Evolutionary conservation across 2,888 invertebrate species (phyloP), one percentile per base, ranked within the genome.

Genomic region (Diachrysia chrysitis): DNA sequence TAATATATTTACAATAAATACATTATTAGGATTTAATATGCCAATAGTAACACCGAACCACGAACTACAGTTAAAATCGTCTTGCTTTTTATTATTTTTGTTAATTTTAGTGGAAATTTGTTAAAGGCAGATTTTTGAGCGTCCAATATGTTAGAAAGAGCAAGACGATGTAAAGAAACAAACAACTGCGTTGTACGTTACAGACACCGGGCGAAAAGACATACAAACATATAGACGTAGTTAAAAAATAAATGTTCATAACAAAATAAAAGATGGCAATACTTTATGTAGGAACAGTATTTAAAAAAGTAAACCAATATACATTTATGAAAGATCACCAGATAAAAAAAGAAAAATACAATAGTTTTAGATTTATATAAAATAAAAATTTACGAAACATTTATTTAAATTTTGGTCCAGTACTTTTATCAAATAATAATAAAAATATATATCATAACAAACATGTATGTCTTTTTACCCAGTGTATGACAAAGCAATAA

Each of bases 161-260:
- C 80, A 86, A 87, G 85, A 81, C 77, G 74, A 74, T 59, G 55
- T 58, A 54, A 66, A 70, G 67, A 76, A 59, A 79, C 71, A 78
- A 76, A 83, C 79, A 90, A 91, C 91, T 92, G 91, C 91, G 85
- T 92, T 92, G 90, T 91, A 91, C 91, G 79, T 85, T 73, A 82
- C 69, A 82, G 70, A 73, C 83, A 84, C 82, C 79, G 83, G 84
- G 84, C 81, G 84, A 87, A 87, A 86, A 69, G 76, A 79, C 76
- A 79, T 76, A 54, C 54, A 53, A 25, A 58, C 2, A 66, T n/a
- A n/a, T n/a, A n/a, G n/a, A n/a, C n/a, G n/a, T n/a, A n/a, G n/a
- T 42, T 37, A n/a, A 32, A 25, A 23, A 46, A 35, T 35, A 48
- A 16, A n/a, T n/a, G 54, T 48, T 17, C 10, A 14, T 17, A 48